These are phyloP conservation scores for Sitta carolinensis DNA, from an alignment of 2,797 vertebrate species.

Conservation along the genomic window DNA sequence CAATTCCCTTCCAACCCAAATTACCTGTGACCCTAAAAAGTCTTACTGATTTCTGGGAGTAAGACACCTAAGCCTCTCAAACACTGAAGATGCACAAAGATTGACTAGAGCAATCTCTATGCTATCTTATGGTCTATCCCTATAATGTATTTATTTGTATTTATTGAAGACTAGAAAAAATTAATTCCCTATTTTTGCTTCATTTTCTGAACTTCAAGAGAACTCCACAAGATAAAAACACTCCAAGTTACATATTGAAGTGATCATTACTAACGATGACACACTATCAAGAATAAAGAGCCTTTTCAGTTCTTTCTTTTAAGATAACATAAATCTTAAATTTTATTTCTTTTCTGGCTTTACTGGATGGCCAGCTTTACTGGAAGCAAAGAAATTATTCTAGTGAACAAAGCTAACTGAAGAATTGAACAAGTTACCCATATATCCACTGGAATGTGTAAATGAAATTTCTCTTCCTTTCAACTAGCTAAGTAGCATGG, in stretches of 20 bases:
- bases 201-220: not conserved
- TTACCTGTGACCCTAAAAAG: not conserved
- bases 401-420: not conserved
- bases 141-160: not conserved
- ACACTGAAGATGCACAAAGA: not conserved
- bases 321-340: not conserved
- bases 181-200: not conserved
- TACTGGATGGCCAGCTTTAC: not conserved
- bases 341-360: not conserved
- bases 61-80: not conserved
- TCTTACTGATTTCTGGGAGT: not conserved
- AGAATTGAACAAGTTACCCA: not conserved
- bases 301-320: not conserved
- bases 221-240: not conserved
- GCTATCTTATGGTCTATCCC: not conserved
- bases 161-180: not conserved
- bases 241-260: not conserved
- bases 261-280: not conserved
- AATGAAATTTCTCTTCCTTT: not conserved
- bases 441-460: not conserved
- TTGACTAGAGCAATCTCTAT: not conserved
- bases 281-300: not conserved
- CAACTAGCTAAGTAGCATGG: not conserved
- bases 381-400: not conserved
- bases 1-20: not conserved